Conservation (phyloP, 92 coral and sea anemone genomes). For the Nematostella vectensis region DNA sequence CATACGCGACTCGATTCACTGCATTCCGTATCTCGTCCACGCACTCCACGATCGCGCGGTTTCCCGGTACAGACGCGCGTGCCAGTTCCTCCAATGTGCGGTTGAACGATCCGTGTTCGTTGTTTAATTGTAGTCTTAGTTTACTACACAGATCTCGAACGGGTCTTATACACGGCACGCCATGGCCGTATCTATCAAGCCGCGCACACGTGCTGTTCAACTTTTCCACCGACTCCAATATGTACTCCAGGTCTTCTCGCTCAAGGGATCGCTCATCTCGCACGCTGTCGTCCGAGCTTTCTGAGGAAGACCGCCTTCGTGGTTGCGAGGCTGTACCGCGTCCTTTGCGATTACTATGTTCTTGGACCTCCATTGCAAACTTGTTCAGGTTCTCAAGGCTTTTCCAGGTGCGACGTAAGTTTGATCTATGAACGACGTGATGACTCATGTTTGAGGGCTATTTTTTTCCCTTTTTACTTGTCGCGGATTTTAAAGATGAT, state of each 20-base stretch:
- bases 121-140: constrained; percentile 62
- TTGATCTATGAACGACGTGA: constrained; percentile 2
- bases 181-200: constrained; percentile 89
- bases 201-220: constrained; percentile 58
- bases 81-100: constrained; percentile 64
- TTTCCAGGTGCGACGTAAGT: constrained; percentile 61
- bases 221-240: constrained; percentile 58
- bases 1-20: constrained; percentile 61
- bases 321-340: constrained; percentile 1
- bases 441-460: too few relatives aligned
- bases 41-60: constrained; percentile 43
- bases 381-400: constrained; percentile 75
- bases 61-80: constrained; percentile 48
- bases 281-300: constrained; percentile 33
- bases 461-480: too few relatives aligned
- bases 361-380: constrained; percentile 70
- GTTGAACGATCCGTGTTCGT: constrained; percentile 70
- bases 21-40: constrained; percentile 49
- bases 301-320: constrained; percentile 30
- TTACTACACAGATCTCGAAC: constrained; percentile 86
- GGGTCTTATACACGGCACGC: constrained; percentile 86
- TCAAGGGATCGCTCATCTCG: constrained; percentile 21
- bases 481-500: too few relatives aligned
- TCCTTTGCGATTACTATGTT: constrained; percentile 26
- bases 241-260: constrained; percentile 51